Percentiles rank a stretch among this genome's conserved stretches.
These are phyloP conservation scores for Rhopalosiphum maidis DNA, from an alignment of 1,140 invertebrate genomes.

Conservation along the genomic window DNA sequence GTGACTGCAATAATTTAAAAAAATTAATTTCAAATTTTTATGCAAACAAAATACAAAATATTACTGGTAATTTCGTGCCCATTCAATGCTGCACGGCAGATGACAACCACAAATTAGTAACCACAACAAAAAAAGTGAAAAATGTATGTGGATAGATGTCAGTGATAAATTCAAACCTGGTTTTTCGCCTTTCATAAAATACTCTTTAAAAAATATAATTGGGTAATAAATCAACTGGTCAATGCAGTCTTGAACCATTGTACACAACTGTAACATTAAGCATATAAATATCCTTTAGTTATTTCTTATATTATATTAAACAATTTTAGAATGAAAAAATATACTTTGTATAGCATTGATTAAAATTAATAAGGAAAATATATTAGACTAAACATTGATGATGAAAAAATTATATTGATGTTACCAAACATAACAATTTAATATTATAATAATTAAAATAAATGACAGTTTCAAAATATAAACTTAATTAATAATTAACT, in stretches of 20 bases:
- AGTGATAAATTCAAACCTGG: background rate
- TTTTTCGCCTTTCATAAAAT: conserved; percentile 41
- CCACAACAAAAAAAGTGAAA: conserved; percentile 55
- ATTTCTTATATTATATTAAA: background rate
- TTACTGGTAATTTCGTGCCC: conserved; percentile 53
- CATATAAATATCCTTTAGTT: background rate
- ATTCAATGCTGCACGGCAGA: conserved; percentile 46
- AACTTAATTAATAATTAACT: background rate
- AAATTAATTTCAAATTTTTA: background rate
- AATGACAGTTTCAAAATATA: background rate
- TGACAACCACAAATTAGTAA: conserved; percentile 39
- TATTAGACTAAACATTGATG: background rate
- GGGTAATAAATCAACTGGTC: conserved; percentile 50
- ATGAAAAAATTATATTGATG: background rate
- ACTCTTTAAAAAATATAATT: conserved; percentile 36
- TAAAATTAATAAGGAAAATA: background rate
- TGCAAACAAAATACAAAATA: background rate
- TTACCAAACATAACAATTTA: background rate
- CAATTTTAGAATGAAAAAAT: background rate
- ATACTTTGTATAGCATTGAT: background rate
- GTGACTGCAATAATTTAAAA: background rate
- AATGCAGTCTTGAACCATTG: conserved; percentile 45
- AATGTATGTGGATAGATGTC: conserved; percentile 29
- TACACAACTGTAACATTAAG: conserved; percentile 17
- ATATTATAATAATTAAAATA: background rate